These are phyloP conservation scores for Chaetogeoica ovagalla DNA, from an alignment of 2,888 invertebrate genomes.

Conservation along the genomic window DNA sequence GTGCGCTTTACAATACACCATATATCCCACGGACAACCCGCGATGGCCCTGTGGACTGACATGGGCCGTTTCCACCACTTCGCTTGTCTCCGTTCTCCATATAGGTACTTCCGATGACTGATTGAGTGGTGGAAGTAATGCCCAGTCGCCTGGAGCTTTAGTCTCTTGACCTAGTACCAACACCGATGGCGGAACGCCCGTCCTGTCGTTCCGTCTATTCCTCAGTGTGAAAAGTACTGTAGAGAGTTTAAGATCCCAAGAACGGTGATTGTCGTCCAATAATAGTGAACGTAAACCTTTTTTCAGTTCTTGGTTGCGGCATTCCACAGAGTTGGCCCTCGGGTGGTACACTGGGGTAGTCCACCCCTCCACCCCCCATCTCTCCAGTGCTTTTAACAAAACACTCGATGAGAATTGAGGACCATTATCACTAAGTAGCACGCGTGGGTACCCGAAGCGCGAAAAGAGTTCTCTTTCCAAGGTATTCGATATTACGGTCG, in stretches of 20 bases:
- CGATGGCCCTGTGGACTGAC: background rate
- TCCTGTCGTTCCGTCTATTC: background rate
- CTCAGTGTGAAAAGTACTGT: background rate
- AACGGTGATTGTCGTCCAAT: background rate
- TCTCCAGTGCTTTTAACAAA: too few species aligned
- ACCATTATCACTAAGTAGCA: too few species aligned
- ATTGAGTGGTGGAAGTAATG: background rate
- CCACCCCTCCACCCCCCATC: too few species aligned
- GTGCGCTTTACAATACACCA: background rate
- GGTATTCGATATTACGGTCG: too few species aligned
- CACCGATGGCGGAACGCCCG: background rate
- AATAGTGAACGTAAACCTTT: slow-evolving; percentile 12
- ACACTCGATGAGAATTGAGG: too few species aligned
- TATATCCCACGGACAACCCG: background rate
- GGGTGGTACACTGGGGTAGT: background rate
- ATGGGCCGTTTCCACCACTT: background rate
- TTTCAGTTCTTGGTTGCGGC: background rate
- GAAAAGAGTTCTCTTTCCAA: too few species aligned
- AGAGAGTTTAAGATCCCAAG: background rate
- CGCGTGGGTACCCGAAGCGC: too few species aligned
- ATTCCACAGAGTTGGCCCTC: background rate
- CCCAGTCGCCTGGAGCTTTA: background rate
- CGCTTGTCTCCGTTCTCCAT: background rate
- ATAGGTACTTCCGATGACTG: too few species aligned
- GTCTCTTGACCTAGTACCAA: background rate